phyloP scores from a whole-genome alignment of 2,113 vertebrate species.

The Mesocricetus auratus region DNA sequence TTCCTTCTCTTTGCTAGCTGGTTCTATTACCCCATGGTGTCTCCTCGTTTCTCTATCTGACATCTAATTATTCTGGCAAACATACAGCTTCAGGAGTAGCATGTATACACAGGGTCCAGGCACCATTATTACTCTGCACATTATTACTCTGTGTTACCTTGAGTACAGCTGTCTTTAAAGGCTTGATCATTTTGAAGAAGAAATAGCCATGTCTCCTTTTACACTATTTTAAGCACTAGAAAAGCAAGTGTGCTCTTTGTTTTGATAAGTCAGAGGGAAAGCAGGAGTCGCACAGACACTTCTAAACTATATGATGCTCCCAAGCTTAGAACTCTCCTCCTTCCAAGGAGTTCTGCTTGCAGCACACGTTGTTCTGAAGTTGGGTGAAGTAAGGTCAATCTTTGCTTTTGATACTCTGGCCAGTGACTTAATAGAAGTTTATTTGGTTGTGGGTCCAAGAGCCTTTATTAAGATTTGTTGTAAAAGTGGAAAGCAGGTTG shows the following conservation, averaged over 20 bases:
- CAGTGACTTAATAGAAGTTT: slow-evolving; percentile 28
- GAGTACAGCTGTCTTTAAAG: background rate
- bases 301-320: background rate
- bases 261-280: background rate
- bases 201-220: slow-evolving; percentile 4
- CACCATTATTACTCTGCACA: background rate
- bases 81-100: background rate
- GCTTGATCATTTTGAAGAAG: slow-evolving; percentile 4
- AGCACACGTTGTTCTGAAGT: background rate
- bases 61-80: background rate
- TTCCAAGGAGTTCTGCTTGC: background rate
- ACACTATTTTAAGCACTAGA: background rate
- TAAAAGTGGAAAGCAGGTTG: background rate
- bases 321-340: background rate
- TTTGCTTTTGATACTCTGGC: slow-evolving; percentile 30
- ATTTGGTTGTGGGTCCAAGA: background rate
- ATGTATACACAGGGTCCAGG: background rate
- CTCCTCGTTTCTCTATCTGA: background rate
- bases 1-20: background rate
- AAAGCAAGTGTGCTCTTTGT: background rate
- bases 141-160: slow-evolving; percentile 1
- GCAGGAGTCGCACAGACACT: background rate
- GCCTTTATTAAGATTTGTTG: slow-evolving; percentile 22
- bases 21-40: background rate
- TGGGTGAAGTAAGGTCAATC: background rate